Percentiles rank a stretch among this genome's conserved stretches.
These are phyloP conservation scores for Zophobas atratus DNA, from an alignment of 1,140 invertebrate species.

Conservation along the genomic window DNA sequence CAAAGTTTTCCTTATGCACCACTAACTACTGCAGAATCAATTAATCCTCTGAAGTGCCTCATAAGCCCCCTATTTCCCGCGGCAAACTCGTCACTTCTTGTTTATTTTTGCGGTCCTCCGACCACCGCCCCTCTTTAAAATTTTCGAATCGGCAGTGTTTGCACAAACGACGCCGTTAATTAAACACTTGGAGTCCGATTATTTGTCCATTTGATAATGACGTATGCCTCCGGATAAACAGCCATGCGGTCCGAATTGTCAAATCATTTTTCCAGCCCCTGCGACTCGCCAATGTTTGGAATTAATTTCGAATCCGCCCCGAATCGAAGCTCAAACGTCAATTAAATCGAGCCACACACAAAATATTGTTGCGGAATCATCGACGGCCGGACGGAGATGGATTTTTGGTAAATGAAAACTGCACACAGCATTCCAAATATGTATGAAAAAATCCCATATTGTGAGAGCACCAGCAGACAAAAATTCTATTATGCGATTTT, in stretches of 20 bases:
- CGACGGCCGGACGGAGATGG: conserved; percentile 6
- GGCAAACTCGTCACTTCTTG: no score
- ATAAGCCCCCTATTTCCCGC: no score
- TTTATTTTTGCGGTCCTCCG: no score
- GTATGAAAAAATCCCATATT: conserved; percentile 48
- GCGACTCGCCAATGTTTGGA: conserved; percentile 21
- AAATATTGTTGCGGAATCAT: conserved; percentile 30
- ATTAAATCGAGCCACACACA: conserved; percentile 13
- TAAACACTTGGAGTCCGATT: conserved; percentile 3
- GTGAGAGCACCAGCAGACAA: conserved; percentile 45
- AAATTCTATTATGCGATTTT: conserved; percentile 52
- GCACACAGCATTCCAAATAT: conserved; percentile 45
- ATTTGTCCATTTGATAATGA: conserved; percentile 29
- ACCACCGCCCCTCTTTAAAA: background rate
- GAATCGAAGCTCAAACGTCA: conserved; percentile 27
- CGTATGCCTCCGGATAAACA: conserved; percentile 9
- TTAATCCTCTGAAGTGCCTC: no score
- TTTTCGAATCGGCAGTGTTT: conserved; percentile 5
- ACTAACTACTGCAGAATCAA: no score
- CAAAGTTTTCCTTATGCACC: no score
- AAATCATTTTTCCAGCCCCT: conserved; percentile 17
- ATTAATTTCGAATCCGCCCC: conserved; percentile 16
- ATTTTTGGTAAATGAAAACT: conserved; percentile 23
- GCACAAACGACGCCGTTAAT: conserved; percentile 17
- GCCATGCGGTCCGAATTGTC: conserved; percentile 15